Conservation (phyloP, 2,113 vertebrate species). For the Ophiodon elongatus region DNA sequence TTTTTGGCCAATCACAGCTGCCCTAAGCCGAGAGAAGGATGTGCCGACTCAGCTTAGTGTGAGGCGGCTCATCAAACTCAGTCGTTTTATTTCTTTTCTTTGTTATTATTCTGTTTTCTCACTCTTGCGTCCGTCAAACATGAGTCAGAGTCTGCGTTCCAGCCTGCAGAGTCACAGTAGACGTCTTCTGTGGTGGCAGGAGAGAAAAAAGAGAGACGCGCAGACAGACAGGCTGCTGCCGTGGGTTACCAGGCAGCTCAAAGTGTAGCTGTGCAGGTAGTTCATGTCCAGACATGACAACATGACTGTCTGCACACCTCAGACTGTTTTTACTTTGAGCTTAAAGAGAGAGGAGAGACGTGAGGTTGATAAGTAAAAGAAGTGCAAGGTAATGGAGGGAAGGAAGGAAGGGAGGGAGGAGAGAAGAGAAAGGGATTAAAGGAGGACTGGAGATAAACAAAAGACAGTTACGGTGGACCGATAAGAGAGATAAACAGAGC, state of each 20-base stretch:
- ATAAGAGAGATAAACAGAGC: neutral
- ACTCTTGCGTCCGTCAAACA: neutral
- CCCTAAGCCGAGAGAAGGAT: neutral
- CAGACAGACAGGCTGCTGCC: neutral
- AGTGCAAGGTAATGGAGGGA: neutral
- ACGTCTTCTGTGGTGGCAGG: neutral
- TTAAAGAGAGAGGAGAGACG: neutral
- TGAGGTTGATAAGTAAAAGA: neutral
- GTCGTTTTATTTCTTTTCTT: neutral
- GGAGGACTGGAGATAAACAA: slow-evolving; percentile 13
- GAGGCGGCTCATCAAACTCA: neutral
- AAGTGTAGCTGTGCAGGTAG: slow-evolving; percentile 61
- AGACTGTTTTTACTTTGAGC: slow-evolving; percentile 7
- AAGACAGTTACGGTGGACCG: neutral
- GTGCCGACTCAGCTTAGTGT: neutral
- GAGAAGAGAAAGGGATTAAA: neutral
- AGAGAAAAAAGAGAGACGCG: neutral
- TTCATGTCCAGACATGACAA: slow-evolving; percentile 75
- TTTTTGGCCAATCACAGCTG: slow-evolving; percentile 51
- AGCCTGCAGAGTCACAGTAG: slow-evolving; percentile 1
- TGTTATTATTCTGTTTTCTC: neutral
- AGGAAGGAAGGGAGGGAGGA: neutral
- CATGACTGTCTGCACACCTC: slow-evolving; percentile 35
- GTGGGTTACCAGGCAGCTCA: slow-evolving; percentile 37
- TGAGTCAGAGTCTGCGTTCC: slow-evolving; percentile 33